These are phyloP conservation scores for Oopsacas minuta DNA, from an alignment of 37 sponge, comb jelly and placozoan genomes.

Conservation along the genomic window DNA sequence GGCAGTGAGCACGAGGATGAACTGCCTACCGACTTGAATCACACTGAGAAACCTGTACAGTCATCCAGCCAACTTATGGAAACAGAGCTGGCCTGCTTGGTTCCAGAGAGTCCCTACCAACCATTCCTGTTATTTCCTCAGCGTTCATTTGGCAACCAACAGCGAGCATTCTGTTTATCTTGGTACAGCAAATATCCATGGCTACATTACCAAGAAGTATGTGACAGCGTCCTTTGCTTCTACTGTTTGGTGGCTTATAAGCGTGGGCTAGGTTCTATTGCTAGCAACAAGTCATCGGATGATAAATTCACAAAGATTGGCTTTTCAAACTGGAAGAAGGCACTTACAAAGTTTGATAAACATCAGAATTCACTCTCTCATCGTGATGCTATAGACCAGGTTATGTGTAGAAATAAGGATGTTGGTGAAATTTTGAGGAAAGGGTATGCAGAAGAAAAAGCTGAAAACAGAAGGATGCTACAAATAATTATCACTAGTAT, in stretches of 20 bases:
- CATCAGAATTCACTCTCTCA: background rate
- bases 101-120: background rate
- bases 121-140: background rate
- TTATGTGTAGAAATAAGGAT: background rate
- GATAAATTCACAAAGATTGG: background rate
- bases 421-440: too few relatives aligned
- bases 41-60: too few relatives aligned
- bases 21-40: too few relatives aligned
- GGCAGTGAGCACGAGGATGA: too few relatives aligned
- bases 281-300: too few relatives aligned
- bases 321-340: background rate
- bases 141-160: background rate
- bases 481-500: background rate
- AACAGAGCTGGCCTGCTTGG: background rate
- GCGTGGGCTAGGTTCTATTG: background rate
- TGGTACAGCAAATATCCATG: background rate
- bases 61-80: too few relatives aligned
- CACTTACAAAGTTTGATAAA: background rate
- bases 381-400: background rate
- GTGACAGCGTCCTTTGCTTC: background rate
- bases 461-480: background rate
- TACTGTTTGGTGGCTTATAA: background rate
- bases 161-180: background rate
- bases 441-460: background rate
- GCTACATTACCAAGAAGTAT: background rate